Base-by-base conservation (phyloP, 2,797 vertebrate genomes). In the Chromis chromis region DNA sequence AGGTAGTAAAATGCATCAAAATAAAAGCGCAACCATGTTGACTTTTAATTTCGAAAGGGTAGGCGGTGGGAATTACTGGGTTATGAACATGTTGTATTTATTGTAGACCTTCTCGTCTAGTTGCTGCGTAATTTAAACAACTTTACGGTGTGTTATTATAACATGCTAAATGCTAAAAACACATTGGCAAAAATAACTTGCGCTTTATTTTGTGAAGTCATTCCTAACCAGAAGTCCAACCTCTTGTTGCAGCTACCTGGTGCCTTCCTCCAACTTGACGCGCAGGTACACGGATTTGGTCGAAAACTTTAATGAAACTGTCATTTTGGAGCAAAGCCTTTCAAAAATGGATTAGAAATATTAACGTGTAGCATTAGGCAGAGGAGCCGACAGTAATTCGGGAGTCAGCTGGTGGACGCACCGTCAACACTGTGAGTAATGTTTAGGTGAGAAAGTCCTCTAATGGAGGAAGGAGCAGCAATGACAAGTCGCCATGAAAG, bases 381-480 rank as follows among this genome's bases (percentile, higher is more conserved):
- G 9, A 19, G 62, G 65, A 22, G n/a, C 49, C 11, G 0, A 4
- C 54, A 3, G 4, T 40, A 21, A 39, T 22, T 52, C 3, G 2
- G 62, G 50, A 78, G 40, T 53, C n/a, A 4, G 44, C 31, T 17
- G 13, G 59, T 24, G 68, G 79, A 81, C 33, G 55, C 48, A 27
- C 60, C 70, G 79, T 67, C 71, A 74, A n/a, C 11, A 68, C 50
- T 53, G 86, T 86, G 79, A 85, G 84, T 85, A 67, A 74, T 56
- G 70, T 85, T 31, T 76, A 73, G 74, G 60, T 61, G 40, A 74
- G 19, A 65, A 60, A 52, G 76, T 86, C 85, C 68, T 80, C 36
- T 79, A 92, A 90, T 93, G 90, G 89, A 90, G 90, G 90, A 90
- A 86, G 75, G 60, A 81, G 54, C 27, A 58, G 40, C 77, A 65